These are phyloP conservation scores for Cheilosia vulpina DNA, from an alignment of 2,888 invertebrate genomes.

Conservation along the genomic window DNA sequence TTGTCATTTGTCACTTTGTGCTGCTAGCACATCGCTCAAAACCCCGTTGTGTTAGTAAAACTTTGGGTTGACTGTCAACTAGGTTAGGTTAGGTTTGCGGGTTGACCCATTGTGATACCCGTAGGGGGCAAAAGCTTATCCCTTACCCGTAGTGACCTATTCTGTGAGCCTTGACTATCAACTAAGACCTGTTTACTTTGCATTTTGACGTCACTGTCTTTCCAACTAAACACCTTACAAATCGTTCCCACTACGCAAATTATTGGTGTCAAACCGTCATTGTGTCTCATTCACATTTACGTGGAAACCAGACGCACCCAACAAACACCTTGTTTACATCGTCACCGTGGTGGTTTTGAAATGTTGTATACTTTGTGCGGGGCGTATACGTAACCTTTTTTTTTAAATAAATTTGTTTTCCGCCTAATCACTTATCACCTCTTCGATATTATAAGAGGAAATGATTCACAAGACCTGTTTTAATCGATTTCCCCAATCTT, in stretches of 20 bases:
- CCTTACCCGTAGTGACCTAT: no score
- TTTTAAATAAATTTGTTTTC: not conserved
- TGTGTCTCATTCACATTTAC: not conserved
- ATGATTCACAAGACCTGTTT: slow-evolving; percentile 24
- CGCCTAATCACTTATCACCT: not conserved
- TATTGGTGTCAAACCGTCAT: slow-evolving; percentile 1
- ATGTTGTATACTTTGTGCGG: not conserved
- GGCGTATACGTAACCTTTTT: slow-evolving; percentile 68
- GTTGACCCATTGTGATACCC: no score
- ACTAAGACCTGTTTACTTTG: no score
- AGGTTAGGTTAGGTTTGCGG: no score
- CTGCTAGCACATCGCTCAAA: not conserved
- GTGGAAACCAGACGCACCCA: not conserved
- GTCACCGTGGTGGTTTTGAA: not conserved
- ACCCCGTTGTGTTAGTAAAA: not conserved
- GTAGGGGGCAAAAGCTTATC: no score
- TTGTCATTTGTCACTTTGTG: not conserved
- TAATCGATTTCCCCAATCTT: slow-evolving; percentile 1
- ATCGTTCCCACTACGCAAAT: not conserved
- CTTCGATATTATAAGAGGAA: slow-evolving; percentile 6
- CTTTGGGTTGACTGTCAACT: no score
- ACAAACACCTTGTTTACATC: slow-evolving; percentile 17
- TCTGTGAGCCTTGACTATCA: no score
- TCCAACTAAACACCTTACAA: no score
- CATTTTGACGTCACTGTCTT: no score